Base-by-base conservation (phyloP, 2,888 invertebrate species). In the Bruchidius siliquastri region DNA sequence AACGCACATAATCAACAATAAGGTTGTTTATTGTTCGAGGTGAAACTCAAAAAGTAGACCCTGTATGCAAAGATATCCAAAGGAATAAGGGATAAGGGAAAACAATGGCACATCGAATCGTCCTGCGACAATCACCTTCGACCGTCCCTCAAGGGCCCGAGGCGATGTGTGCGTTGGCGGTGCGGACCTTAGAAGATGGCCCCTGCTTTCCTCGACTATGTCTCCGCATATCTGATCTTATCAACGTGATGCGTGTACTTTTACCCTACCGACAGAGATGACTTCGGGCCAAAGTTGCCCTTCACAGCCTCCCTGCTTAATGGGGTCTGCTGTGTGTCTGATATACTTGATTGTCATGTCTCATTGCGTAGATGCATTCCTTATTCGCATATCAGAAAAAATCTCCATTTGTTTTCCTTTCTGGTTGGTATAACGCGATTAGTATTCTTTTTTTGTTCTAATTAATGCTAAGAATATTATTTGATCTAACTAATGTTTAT, bases 21-120 rank as follows among this genome's bases (percentile, higher is more conserved):
- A 26, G 8, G 26, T 26, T 4, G 3, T 49, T 18, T 13, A 49
- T 49, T 49, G 18, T 13, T 1, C 49, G 13, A 18, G 8, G 1
- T 13, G 49, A 1, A 49, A 13, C 13, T 49, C 13, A 13, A 13
- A 13, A 49, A 13, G 18, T 49, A 49, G 8, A 78, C 79, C 77
- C 76, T 80, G 80, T 78, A 81, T 77, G 81, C 78, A 78, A 78
- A 77, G 78, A 76, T 49, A 22, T 32, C 32, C 20, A 21, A 22
- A 71, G n/a, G 70, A 70, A 75, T 71, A 78, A 80, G 82, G 83
- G 83, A 84, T 83, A 83, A 84, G 82, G 81, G 84, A 84, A 85
- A 85, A 85, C 86, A 85, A 85, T 84, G 82, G 82, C 81, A 82
- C 83, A 82, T 81, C 80, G 78, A 77, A 74, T 77, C 72, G 72